Percentiles rank a stretch among this genome's conserved stretches.
These are phyloP conservation scores for Aphidius ervi DNA, from an alignment of 1,140 invertebrate species.

Conservation along the genomic window DNA sequence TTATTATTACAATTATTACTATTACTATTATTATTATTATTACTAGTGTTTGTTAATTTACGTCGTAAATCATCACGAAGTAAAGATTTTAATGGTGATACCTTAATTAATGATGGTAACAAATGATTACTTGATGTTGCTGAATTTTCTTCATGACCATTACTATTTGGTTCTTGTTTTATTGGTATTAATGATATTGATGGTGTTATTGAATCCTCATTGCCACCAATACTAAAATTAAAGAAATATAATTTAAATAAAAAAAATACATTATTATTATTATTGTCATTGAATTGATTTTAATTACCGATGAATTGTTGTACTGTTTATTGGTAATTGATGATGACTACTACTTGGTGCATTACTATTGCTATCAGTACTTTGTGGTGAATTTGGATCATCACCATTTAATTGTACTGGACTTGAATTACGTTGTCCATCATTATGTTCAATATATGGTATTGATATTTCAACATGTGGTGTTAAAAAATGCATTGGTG, in stretches of 20 bases:
- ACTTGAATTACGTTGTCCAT: conserved; percentile 43
- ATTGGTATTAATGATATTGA: conserved; percentile 83
- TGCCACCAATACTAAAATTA: conserved; percentile 23
- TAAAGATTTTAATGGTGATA: conserved; percentile 78
- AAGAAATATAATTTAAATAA: neutral
- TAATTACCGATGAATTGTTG: conserved; percentile 41
- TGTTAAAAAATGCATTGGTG: conserved; percentile 84
- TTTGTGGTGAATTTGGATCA: conserved; percentile 68
- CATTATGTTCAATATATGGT: conserved; percentile 59
- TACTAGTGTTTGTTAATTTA: conserved; percentile 61
- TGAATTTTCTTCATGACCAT: conserved; percentile 51
- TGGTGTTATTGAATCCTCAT: conserved; percentile 62
- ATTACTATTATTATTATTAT: conserved; percentile 49
- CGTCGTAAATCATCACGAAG: conserved; percentile 76
- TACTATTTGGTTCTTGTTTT: conserved; percentile 67
- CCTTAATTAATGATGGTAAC: conserved; percentile 62
- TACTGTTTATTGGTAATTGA: conserved; percentile 43
- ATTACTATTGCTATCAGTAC: conserved; percentile 70
- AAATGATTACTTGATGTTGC: conserved; percentile 63
- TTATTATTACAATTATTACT: conserved; percentile 32
- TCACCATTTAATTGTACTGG: conserved; percentile 48
- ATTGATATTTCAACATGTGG: conserved; percentile 87
- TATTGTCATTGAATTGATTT: too few species aligned
- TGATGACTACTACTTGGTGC: conserved; percentile 64
- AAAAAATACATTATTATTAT: too few species aligned